Percentiles rank a stretch among this genome's conserved stretches.
Evolutionary conservation across 1,140 invertebrate genomes (phyloP).

Genomic region (Polypedilum pembai): DNA sequence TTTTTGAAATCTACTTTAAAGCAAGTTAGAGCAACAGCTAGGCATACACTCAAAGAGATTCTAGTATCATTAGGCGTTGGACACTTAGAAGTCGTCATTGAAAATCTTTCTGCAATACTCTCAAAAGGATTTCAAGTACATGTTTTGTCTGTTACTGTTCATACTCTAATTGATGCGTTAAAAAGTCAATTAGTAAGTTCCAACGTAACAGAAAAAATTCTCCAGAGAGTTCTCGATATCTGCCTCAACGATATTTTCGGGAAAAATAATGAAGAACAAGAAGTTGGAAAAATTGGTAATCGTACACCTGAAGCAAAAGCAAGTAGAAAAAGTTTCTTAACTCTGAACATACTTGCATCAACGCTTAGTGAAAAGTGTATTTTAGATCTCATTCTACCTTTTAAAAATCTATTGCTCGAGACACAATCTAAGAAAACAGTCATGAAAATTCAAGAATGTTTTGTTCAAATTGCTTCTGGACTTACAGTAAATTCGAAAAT

Average conservation of each 20-base stretch:
- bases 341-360: conserved; percentile 71
- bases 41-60: conserved; percentile 84
- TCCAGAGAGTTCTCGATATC: conserved; percentile 72
- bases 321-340: conserved; percentile 79
- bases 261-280: conserved; percentile 81
- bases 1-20: conserved; percentile 85
- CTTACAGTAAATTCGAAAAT: conserved; percentile 74
- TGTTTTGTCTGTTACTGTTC: conserved; percentile 81
- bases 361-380: conserved; percentile 70
- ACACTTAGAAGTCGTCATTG: conserved; percentile 70
- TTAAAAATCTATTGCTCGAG: conserved; percentile 70
- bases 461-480: conserved; percentile 69
- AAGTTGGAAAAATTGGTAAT: conserved; percentile 70
- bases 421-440: conserved; percentile 73
- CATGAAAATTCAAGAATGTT: conserved; percentile 69
- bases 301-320: conserved; percentile 72
- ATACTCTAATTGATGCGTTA: conserved; percentile 68
- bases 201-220: conserved; percentile 68
- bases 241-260: conserved; percentile 86
- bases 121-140: conserved; percentile 90
- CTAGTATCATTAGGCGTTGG: conserved; percentile 74
- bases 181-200: conserved; percentile 53
- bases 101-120: conserved; percentile 72
- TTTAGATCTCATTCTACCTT: conserved; percentile 67
- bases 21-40: conserved; percentile 73